phyloP scores from a whole-genome alignment of 2,888 invertebrate species.

The Coelopa pilipes region DNA sequence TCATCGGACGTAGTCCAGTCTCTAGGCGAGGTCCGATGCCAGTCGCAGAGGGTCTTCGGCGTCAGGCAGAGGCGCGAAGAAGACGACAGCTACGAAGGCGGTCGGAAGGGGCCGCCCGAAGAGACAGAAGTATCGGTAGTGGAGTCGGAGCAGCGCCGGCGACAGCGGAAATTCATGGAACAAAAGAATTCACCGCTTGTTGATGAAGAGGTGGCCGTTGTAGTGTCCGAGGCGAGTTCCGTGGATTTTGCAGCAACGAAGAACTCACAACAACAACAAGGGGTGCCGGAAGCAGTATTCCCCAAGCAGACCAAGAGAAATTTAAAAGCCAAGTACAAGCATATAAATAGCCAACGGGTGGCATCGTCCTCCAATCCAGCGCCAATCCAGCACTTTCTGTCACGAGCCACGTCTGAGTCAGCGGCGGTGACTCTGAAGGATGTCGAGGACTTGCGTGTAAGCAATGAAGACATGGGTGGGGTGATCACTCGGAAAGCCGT shows the following conservation, averaged over 20 bases:
- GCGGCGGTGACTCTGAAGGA: no score
- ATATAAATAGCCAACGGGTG: no score
- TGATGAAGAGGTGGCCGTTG: background rate
- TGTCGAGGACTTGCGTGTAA: no score
- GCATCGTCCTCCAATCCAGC: no score
- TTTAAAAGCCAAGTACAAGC: background rate
- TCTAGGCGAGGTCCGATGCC: background rate
- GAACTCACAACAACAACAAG: background rate
- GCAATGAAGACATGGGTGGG: no score
- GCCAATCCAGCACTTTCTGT: no score
- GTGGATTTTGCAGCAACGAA: background rate
- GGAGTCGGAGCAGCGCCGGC: slow-evolving; percentile 15
- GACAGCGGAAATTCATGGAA: slow-evolving; percentile 5
- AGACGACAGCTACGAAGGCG: background rate
- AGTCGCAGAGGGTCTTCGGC: no score
- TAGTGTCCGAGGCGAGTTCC: background rate
- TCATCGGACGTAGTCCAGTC: background rate
- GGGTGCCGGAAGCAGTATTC: background rate
- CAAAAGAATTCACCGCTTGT: slow-evolving; percentile 3
- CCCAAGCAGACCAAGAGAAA: background rate
- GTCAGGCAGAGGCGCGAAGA: no score
- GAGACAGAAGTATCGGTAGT: background rate
- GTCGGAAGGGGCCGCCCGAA: no score
- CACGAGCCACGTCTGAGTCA: no score
- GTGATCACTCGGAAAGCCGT: background rate